Conservation (phyloP, 2,888 invertebrate genomes). For the Spisula solida region DNA sequence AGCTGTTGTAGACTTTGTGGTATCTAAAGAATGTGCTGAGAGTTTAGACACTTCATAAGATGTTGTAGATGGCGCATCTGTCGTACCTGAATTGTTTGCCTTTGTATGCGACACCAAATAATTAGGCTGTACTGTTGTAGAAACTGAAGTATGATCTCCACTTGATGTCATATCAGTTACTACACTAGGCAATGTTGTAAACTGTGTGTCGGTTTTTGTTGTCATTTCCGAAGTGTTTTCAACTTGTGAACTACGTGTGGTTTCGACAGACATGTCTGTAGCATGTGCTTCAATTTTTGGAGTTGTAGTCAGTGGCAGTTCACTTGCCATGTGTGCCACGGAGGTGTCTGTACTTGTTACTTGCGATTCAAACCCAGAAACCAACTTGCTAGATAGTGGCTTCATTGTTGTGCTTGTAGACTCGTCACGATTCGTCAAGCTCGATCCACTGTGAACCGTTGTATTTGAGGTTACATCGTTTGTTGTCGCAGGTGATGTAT, state of each 20-base stretch:
- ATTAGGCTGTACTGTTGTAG: neutral
- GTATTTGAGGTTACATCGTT: neutral
- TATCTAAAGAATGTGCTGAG: neutral
- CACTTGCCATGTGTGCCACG: neutral
- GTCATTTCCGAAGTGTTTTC: neutral
- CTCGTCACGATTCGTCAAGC: neutral
- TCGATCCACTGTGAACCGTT: neutral
- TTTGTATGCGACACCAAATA: neutral
- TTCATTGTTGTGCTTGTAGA: neutral
- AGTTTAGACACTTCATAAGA: neutral
- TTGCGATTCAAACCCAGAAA: neutral
- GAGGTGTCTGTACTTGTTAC: neutral
- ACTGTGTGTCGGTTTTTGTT: neutral
- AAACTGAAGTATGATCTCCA: neutral
- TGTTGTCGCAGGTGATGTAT: neutral
- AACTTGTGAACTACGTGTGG: neutral
- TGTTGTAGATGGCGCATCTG: neutral
- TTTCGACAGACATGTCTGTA: neutral
- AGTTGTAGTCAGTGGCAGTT: neutral
- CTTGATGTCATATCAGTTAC: neutral
- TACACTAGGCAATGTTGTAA: neutral
- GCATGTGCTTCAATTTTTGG: neutral
- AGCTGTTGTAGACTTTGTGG: neutral
- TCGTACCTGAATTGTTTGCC: neutral
- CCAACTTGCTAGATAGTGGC: neutral